Conservation (phyloP, 2,797 vertebrate genomes). For the Poeciliopsis infans region DNA sequence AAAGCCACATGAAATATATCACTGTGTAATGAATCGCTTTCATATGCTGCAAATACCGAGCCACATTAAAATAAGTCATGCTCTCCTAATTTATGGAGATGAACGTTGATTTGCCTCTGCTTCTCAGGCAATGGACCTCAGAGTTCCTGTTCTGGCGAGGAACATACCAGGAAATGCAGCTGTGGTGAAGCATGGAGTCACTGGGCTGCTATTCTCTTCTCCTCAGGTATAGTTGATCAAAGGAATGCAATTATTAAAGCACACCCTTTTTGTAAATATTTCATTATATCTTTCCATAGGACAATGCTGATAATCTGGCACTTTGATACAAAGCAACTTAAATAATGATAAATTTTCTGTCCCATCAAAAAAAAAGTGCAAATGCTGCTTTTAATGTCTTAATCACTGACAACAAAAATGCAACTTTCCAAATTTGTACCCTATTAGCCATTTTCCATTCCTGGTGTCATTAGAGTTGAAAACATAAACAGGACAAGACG, state of each 20-base stretch:
- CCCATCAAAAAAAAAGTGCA: neutral
- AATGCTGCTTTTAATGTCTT: neutral
- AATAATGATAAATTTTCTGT: constrained; percentile 4
- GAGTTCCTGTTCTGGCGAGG: constrained; percentile 89
- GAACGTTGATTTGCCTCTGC: constrained; percentile 34
- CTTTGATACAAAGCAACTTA: neutral
- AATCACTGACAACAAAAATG: neutral
- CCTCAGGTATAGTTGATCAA: constrained; percentile 72
- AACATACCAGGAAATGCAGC: constrained; percentile 92
- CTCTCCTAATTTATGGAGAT: neutral
- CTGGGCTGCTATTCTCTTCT: constrained; percentile 88
- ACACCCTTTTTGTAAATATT: neutral
- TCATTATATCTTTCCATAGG: neutral
- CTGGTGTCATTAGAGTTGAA: neutral
- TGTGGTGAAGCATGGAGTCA: constrained; percentile 85
- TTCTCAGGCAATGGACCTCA: constrained; percentile 93
- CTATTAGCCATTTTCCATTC: neutral
- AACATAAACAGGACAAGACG: too few relatives aligned
- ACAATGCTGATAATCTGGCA: neutral
- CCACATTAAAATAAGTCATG: neutral
- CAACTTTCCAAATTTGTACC: neutral
- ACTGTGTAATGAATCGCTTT: neutral
- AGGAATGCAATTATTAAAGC: constrained; percentile 9
- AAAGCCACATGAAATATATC: neutral
- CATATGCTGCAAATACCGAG: neutral